Evolutionary conservation across 1,140 invertebrate species (phyloP), one percentile per base, ranked within the genome.

Genomic region (Anoplolepis gracilipes): DNA sequence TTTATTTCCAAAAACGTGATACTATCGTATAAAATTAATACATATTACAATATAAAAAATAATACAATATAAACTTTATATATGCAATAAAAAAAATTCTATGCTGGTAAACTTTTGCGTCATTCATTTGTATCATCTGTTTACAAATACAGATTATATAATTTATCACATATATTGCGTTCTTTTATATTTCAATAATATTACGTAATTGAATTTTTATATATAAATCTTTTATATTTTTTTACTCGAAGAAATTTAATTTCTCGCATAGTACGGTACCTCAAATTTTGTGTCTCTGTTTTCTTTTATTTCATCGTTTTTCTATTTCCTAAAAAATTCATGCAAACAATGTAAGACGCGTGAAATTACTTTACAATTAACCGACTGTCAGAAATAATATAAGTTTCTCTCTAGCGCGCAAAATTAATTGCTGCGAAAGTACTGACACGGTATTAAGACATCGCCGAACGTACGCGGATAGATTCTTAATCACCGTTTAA

Each of bases 11-110:
- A 61, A 72, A 33, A 67, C 36, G 13, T 28, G 19, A 22, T 72
- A 59, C 46, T 39, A 39, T 70, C 30, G 2, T 28, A 55, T 46
- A 82, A 72, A 73, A 82, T 82, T 36, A 25, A 82, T 61, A 73
- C 7, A 46, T 19, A 33, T 62, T n/a, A 39, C n/a, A 7, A 19
- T 76, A 8, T 13, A 61, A 76, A 36, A 13, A 59, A 33, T 73
- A 33, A 33, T 73, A 16, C n/a, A 72, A 55, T 59, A 39, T 11
- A 53, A 33, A 42, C 19, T 16, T 28, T 28, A 62, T 13, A 25
- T 11, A 3, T 11, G 10, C 13, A 16, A 46, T 46, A 3, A 46
- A 42, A 62, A 42, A 42, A 42, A 11, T 42, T 62, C 6, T 42
- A 28, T 77, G 11, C 19, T 30, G n/a, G 19, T 16, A 49, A 64